Conservation (phyloP, 2,888 invertebrate genomes). For the Cantharis rufa region DNA sequence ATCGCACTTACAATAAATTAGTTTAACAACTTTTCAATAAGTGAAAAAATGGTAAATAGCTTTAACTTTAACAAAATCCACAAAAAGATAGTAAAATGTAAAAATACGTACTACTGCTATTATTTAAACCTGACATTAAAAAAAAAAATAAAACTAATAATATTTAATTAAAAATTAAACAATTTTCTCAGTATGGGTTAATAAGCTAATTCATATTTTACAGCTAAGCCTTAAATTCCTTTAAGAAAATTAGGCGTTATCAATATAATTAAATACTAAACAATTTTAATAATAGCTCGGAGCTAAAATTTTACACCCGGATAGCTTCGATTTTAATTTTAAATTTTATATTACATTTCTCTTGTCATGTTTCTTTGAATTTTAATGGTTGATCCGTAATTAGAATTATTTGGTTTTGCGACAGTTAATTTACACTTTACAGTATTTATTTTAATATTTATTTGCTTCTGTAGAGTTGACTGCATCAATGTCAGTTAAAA, state of each 20-base stretch:
- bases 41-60: background rate
- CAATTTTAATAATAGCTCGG: background rate
- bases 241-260: background rate
- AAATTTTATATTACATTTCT: background rate
- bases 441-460: background rate
- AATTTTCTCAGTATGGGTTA: background rate
- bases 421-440: background rate
- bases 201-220: background rate
- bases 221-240: background rate
- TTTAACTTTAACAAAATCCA: background rate
- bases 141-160: too few species aligned
- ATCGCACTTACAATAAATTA: background rate
- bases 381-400: background rate
- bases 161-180: background rate
- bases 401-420: background rate
- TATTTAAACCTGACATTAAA: too few species aligned
- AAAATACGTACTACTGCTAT: too few species aligned
- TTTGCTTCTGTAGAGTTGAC: background rate
- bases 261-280: background rate
- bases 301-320: background rate
- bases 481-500: background rate
- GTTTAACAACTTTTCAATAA: background rate
- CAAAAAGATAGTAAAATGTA: too few species aligned
- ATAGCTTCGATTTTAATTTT: background rate
- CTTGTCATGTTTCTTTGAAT: background rate